These are phyloP conservation scores for Peromyscus maniculatus DNA, from an alignment of 2,113 vertebrate genomes.

Conservation along the genomic window DNA sequence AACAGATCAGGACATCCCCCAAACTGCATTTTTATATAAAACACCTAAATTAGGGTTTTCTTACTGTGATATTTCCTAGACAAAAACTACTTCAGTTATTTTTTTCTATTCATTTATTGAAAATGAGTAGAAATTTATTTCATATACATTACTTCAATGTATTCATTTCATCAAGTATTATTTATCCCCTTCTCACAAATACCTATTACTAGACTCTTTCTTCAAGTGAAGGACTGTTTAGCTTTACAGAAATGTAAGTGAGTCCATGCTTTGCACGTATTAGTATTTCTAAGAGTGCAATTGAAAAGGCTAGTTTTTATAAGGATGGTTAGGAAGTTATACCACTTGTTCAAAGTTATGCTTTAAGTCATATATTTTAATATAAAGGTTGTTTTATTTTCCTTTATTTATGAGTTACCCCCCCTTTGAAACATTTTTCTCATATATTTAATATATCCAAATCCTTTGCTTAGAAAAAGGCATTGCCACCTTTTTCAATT, in stretches of 20 bases:
- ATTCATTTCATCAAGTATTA: constrained; percentile 31
- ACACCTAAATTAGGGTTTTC: neutral
- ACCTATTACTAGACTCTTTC: constrained; percentile 46
- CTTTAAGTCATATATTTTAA: constrained; percentile 42
- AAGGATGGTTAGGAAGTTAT: constrained; percentile 4
- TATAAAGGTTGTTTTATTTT: constrained; percentile 18
- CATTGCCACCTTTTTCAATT: constrained; percentile 19
- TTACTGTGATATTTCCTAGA: constrained; percentile 7
- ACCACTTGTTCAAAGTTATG: constrained; percentile 15
- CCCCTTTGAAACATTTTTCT: constrained; percentile 11
- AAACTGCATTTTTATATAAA: constrained; percentile 50
- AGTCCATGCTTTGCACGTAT: neutral
- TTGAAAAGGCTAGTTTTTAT: constrained; percentile 31
- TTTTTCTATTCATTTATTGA: constrained; percentile 40
- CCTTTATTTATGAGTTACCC: constrained; percentile 51
- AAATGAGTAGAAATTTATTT: constrained; percentile 53
- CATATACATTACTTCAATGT: constrained; percentile 43
- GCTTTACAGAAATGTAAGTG: constrained; percentile 50
- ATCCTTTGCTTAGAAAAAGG: constrained; percentile 50
- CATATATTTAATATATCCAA: constrained; percentile 25
- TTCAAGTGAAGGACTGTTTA: constrained; percentile 51
- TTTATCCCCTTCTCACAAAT: constrained; percentile 37
- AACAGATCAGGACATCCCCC: neutral
- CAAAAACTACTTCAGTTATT: constrained; percentile 51
- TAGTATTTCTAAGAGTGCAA: constrained; percentile 52